phyloP scores from a whole-genome alignment of 2,888 invertebrate species.

The Coelinius sp. region DNA sequence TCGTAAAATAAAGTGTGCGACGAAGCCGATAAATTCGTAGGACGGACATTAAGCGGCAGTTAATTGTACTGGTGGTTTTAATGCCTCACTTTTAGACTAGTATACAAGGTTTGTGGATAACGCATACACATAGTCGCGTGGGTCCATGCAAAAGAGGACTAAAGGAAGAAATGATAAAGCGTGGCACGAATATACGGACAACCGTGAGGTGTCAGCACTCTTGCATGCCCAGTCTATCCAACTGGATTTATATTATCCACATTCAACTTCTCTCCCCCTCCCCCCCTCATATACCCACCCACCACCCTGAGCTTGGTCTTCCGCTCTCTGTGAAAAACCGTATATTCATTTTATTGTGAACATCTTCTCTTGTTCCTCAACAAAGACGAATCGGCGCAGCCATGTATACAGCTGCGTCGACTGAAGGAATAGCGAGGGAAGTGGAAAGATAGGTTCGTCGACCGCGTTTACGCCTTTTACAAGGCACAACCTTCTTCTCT shows the following conservation, averaged over 20 bases:
- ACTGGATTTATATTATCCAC: conserved; percentile 3
- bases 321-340: conserved; percentile 17
- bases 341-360: conserved; percentile 26
- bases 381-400: conserved; percentile 30
- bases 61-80: conserved; percentile 41
- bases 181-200: conserved; percentile 8
- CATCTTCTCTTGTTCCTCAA: conserved; percentile 32
- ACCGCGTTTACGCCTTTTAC: conserved; percentile 50
- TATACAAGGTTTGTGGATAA: neutral
- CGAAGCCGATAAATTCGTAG: conserved; percentile 43
- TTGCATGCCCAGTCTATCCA: conserved; percentile 8
- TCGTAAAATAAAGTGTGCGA: conserved; percentile 39
- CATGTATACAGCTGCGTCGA: conserved; percentile 25
- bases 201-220: conserved; percentile 18
- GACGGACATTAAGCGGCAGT: conserved; percentile 40
- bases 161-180: conserved; percentile 12
- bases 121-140: neutral
- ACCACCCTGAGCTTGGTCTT: neutral
- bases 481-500: conserved; percentile 36
- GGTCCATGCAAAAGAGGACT: neutral
- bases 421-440: conserved; percentile 27
- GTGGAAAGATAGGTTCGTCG: conserved; percentile 44
- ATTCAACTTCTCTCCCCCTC: neutral
- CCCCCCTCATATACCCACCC: neutral
- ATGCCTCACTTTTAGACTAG: conserved; percentile 26